These are phyloP conservation scores for Myopa tessellatipennis DNA, from an alignment of 2,888 invertebrate species.

Conservation along the genomic window DNA sequence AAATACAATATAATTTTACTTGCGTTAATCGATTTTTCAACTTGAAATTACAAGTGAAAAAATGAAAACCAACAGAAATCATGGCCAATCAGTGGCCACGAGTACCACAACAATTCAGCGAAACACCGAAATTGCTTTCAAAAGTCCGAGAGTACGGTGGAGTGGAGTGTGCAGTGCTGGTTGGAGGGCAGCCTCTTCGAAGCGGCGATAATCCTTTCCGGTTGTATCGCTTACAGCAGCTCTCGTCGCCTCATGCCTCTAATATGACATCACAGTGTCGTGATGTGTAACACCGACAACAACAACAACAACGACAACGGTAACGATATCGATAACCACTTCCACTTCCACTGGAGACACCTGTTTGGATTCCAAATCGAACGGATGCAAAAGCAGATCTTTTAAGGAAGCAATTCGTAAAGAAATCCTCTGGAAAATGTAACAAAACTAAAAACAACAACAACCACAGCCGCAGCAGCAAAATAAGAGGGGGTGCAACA, in stretches of 20 bases:
- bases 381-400: neutral
- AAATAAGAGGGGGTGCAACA: conserved; percentile 7
- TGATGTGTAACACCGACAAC: neutral
- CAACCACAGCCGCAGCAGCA: neutral
- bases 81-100: neutral
- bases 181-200: no score
- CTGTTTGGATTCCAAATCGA: neutral
- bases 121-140: neutral
- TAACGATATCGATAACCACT: neutral
- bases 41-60: neutral
- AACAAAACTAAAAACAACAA: neutral
- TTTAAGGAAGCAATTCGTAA: conserved; percentile 1
- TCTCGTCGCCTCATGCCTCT: neutral
- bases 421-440: neutral
- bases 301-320: conserved; percentile 3
- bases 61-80: neutral
- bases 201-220: no score
- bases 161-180: no score
- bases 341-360: neutral
- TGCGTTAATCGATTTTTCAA: conserved; percentile 24
- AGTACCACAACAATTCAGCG: neutral
- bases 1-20: neutral
- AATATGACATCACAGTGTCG: conserved; percentile 13
- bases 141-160: no score
- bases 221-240: neutral